Base-by-base conservation (phyloP, 2,888 invertebrate genomes). In the Endotricha flammealis region DNA sequence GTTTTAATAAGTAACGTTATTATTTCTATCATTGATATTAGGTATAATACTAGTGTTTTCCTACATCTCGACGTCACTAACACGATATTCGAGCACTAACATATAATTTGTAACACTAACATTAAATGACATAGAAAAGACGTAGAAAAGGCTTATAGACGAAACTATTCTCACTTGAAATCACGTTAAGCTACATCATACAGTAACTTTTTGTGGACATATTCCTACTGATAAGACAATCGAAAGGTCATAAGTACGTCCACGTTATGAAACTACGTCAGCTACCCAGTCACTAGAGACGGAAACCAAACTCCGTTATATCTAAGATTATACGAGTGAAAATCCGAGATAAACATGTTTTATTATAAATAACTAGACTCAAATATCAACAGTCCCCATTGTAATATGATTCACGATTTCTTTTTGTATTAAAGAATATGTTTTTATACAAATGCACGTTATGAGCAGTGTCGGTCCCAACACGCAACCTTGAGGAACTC, bases 71-170 rank as follows among this genome's bases (percentile, higher is more conserved):
- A 39, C 39, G 14, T 30, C 29, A 30, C 41, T 36, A 25, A 32
- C 25, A 36, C 17, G 30, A 29, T 14, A 44, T 34, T 33, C 24
- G 10, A 16, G 7, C n/a, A 8, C 20, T 30, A 25, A 36, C 31
- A 41, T 44, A 40, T 48, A 50, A n/a, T 49, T 45, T 57, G 6
- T 68, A 83, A 83, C 78, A 69, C 72, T 83, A 82, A 85, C 83
- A 72, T 77, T 82, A 80, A 81, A 81, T 64, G 68, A 71, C 77
- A 75, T 82, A 82, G 83, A 83, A 85, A 86, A 68, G 80, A 67
- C 64, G 73, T 85, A 85, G 86, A 85, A 83, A 85, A 83, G 76
- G 64, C 75, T 70, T 76, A 75, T 53, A 76, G 66, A 66, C 66
- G 53, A 66, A 60, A 48, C 53, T 68, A 71, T 54, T 85, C 85